These are phyloP conservation scores for Sepiola atlantica DNA, from an alignment of 2,888 invertebrate genomes.

Conservation along the genomic window DNA sequence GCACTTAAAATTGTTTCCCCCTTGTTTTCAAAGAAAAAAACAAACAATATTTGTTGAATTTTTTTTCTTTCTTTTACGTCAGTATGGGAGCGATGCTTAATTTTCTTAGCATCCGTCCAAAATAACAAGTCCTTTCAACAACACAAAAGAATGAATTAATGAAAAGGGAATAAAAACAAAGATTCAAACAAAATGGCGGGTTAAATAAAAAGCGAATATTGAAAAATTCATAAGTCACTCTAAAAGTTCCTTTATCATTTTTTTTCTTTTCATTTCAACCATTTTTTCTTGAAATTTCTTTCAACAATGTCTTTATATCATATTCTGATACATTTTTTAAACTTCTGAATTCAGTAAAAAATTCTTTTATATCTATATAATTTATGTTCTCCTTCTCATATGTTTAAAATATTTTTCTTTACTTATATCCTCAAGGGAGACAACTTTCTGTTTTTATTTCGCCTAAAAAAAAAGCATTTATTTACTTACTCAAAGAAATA, in stretches of 20 bases:
- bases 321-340: neutral
- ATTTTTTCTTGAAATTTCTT: neutral
- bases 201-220: neutral
- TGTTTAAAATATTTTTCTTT: neutral
- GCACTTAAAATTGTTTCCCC: slow-evolving; percentile 9
- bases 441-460: neutral
- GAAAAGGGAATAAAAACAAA: neutral
- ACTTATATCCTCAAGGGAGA: neutral
- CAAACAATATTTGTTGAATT: neutral
- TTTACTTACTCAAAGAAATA: slow-evolving; percentile 23
- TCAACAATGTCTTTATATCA: neutral
- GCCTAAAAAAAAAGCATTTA: neutral
- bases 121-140: neutral
- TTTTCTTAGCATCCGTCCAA: neutral
- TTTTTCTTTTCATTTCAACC: neutral
- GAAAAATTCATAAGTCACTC: slow-evolving; percentile 32
- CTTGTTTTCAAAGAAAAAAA: neutral
- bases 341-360: neutral
- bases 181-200: too few relatives aligned
- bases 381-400: neutral
- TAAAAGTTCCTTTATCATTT: neutral
- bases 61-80: neutral
- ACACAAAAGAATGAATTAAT: slow-evolving; percentile 32
- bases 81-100: neutral
- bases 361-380: neutral